Base-by-base conservation (phyloP, 2,113 vertebrate genomes). In the Neodon shergylaensis region DNA sequence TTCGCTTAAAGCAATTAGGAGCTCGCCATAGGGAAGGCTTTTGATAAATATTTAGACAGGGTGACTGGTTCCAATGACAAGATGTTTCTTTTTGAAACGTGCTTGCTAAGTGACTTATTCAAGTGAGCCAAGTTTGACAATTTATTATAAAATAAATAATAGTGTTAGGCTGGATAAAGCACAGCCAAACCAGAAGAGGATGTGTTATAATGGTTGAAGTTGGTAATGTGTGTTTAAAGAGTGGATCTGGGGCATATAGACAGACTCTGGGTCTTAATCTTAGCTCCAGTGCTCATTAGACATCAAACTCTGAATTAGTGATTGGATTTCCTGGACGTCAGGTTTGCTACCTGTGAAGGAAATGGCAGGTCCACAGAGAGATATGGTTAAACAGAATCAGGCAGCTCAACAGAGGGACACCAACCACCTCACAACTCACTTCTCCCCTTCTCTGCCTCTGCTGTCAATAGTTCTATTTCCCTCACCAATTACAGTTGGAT, bases 81-180 rank as follows among this genome's bases (percentile, higher is more conserved):
- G 82, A 87, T 33, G 19, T 58, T 91, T 74, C 77, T 92, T 36
- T n/a, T 86, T 94, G 65, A 73, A 65, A 78, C 31, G 31, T 52
- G 49, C 78, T 92, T 87, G 49, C 70, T 95, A 85, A 94, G 66
- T 89, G 65, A 79, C 54, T 93, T 77, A 92, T 42, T 77, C 63
- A 63, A 74, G n/a, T 49, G 39, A 81, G 36, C 31, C 85, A 95
- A 47, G 72, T 88, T 63, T 78, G 93, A 89, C 31, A 88, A 86
- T 66, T 24, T 79, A 72, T 33, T 47, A 88, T 33, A 77, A 90
- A 94, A 42, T 82, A 92, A 31, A 42, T 31, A 88, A 88, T 49
- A 49, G 10, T 70, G 95, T 79, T 79, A 44, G 19, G 21, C 11
- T 87, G 11, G 26, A 76, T 85, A 85, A 95, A 65, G 36, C 68